Conservation (phyloP, 2,888 invertebrate species). For the Alentia gelatinosa region DNA sequence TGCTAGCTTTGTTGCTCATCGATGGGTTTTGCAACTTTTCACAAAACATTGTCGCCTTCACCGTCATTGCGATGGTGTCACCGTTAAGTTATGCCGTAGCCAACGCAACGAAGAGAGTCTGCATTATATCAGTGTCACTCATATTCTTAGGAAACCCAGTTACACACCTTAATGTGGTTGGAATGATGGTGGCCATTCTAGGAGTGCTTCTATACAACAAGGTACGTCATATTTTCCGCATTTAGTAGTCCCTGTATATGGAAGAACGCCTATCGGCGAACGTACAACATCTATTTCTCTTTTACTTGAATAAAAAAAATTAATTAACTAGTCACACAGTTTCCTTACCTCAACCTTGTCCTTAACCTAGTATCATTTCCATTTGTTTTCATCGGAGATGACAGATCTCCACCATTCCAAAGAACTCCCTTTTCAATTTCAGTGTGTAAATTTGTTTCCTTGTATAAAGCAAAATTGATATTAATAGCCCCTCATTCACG, state of each 20-base stretch:
- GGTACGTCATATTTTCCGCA: slow-evolving; percentile 76
- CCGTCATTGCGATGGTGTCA: slow-evolving; percentile 92
- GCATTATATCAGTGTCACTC: slow-evolving; percentile 92
- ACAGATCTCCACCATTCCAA: no score
- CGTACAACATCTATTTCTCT: no score
- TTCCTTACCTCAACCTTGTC: no score
- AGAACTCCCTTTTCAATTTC: no score
- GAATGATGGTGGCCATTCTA: slow-evolving; percentile 93
- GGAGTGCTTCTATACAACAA: slow-evolving; percentile 96
- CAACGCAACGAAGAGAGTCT: slow-evolving; percentile 94
- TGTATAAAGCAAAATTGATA: no score
- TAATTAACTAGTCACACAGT: background rate
- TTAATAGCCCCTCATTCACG: no score
- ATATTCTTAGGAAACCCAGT: slow-evolving; percentile 95
- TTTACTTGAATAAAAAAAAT: background rate
- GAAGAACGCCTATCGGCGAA: no score
- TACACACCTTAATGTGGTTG: slow-evolving; percentile 90
- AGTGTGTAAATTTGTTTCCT: no score
- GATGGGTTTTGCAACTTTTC: slow-evolving; percentile 95
- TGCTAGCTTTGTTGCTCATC: slow-evolving; percentile 84
- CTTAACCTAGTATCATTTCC: no score
- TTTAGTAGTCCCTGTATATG: no score
- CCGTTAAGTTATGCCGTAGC: slow-evolving; percentile 97
- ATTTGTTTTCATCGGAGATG: no score
- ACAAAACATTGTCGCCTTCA: slow-evolving; percentile 97